Evolutionary conservation across 2,888 invertebrate genomes (phyloP), one percentile per base, ranked within the genome.

Genomic region (Drosophila suboccidentalis): DNA sequence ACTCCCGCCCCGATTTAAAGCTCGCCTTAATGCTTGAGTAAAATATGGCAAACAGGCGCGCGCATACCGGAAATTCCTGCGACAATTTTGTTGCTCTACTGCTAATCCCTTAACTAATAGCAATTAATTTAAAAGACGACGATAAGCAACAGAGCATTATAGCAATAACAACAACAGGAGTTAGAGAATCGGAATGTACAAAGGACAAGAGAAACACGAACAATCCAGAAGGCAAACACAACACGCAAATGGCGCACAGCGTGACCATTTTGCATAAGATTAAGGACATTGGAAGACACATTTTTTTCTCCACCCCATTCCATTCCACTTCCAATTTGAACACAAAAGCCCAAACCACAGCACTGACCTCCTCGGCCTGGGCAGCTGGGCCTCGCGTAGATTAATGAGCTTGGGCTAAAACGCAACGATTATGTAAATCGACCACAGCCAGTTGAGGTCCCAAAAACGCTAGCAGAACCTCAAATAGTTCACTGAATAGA

Each of bases 121-220:
- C 91, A 91, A 91, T 91, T 91, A 91, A 91, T 91, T 91, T 90
- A 90, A 91, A 87, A 66, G 83, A 86, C 87, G 87, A 88, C 84
- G 87, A 88, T 84, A 86, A 86, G 83, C 86, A 87, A 79, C 83
- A 82, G 70, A 81, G 71, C 79, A 79, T 67, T 61, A 62, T 44
- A 62, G 46, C 62, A 64, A 46, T 34, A 66, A 32, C 51, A 74
- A 58, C 67, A 71, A 59, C 58, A 43, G 43, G 32, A 69, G 55
- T 59, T 50, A 66, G 68, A 68, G 67, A 74, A 66, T 60, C n/a
- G 22, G 41, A 57, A 50, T 47, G 29, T 29, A 38, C 26, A 26
- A 59, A 57, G 36, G 15, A 57, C 46, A 47, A 38, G 32, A 55
- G 39, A 57, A 68, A 72, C 75, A 70, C 63, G 70, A 66, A 67